A percentile compares a stretch with the other conserved stretches of the same genome.
Evolutionary conservation across 2,888 invertebrate species (phyloP).

Genomic region (Drosophila mayaguana): DNA sequence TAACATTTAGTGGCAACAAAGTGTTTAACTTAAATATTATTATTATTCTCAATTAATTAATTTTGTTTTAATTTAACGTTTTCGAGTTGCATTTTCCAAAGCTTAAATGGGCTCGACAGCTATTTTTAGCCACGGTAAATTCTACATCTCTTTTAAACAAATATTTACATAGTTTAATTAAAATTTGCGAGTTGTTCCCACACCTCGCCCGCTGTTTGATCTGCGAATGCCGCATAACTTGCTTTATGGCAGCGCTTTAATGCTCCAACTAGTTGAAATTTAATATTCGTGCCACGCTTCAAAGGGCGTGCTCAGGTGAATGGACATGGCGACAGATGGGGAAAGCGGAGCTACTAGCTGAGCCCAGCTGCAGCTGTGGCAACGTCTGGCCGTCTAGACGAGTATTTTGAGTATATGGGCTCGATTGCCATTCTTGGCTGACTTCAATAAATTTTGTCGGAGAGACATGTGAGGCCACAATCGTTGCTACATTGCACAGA

Average conservation of each 20-base stretch:
- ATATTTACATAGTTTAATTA: slow-evolving; percentile 51
- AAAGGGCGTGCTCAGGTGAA: slow-evolving; percentile 21
- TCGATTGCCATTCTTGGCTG: slow-evolving; percentile 36
- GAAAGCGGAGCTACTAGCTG: background rate
- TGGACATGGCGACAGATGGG: background rate
- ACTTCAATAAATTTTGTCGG: slow-evolving; percentile 58
- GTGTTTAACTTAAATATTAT: background rate
- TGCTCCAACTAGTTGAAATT: slow-evolving; percentile 21
- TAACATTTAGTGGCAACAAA: background rate
- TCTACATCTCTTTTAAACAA: slow-evolving; percentile 20
- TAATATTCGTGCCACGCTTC: slow-evolving; percentile 15
- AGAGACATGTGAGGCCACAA: slow-evolving; percentile 42
- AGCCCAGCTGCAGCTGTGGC: slow-evolving; percentile 45
- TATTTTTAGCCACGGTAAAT: slow-evolving; percentile 8
- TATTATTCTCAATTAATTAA: slow-evolving; percentile 11
- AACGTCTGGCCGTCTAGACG: slow-evolving; percentile 68
- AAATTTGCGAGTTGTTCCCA: slow-evolving; percentile 20
- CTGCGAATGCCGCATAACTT: background rate
- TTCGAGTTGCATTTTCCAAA: background rate
- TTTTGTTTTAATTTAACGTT: background rate
- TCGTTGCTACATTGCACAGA: slow-evolving; percentile 34
- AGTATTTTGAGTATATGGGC: slow-evolving; percentile 27
- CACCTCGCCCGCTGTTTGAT: slow-evolving; percentile 3
- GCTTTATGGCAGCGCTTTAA: slow-evolving; percentile 9
- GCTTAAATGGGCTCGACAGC: background rate